Evolutionary conservation across 1,140 invertebrate species (phyloP).

Genomic region (Heliothis virescens): DNA sequence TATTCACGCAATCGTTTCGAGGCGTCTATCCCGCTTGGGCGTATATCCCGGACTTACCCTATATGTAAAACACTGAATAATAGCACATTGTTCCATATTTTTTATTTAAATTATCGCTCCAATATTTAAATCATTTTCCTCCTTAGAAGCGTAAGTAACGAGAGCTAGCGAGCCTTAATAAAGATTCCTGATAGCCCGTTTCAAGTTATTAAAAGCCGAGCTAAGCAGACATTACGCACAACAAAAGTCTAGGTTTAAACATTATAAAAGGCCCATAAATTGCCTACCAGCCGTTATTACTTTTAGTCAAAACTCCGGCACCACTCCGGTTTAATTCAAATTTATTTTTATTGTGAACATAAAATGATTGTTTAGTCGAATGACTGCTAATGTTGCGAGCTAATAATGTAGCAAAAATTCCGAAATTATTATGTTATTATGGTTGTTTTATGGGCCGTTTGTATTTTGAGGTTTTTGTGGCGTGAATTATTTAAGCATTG

Average conservation of each 20-base stretch:
- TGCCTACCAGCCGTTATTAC: slow-evolving; percentile 17
- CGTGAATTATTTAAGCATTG: background rate
- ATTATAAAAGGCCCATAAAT: slow-evolving; percentile 32
- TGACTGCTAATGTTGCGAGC: slow-evolving; percentile 25
- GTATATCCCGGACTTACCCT: too few relatives aligned
- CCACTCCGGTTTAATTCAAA: slow-evolving; percentile 30
- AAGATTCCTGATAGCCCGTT: background rate
- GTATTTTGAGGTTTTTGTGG: background rate
- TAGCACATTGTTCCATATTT: too few relatives aligned
- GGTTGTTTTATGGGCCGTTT: background rate
- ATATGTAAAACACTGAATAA: too few relatives aligned
- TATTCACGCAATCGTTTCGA: too few relatives aligned
- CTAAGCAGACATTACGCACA: slow-evolving; percentile 13
- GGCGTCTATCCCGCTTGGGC: too few relatives aligned
- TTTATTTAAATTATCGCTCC: too few relatives aligned
- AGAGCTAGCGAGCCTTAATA: slow-evolving; percentile 26
- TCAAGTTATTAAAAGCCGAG: slow-evolving; percentile 22
- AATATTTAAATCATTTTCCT: too few relatives aligned
- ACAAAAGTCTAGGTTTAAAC: slow-evolving; percentile 39
- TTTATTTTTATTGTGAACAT: slow-evolving; percentile 32
- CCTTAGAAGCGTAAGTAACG: too few relatives aligned
- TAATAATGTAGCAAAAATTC: slow-evolving; percentile 23
- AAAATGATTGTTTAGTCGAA: slow-evolving; percentile 33
- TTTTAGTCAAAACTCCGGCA: slow-evolving; percentile 32
- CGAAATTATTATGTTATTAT: slow-evolving; percentile 11